phyloP scores from a whole-genome alignment of 2,113 vertebrate species.

The Corythornis madagascariensis region DNA sequence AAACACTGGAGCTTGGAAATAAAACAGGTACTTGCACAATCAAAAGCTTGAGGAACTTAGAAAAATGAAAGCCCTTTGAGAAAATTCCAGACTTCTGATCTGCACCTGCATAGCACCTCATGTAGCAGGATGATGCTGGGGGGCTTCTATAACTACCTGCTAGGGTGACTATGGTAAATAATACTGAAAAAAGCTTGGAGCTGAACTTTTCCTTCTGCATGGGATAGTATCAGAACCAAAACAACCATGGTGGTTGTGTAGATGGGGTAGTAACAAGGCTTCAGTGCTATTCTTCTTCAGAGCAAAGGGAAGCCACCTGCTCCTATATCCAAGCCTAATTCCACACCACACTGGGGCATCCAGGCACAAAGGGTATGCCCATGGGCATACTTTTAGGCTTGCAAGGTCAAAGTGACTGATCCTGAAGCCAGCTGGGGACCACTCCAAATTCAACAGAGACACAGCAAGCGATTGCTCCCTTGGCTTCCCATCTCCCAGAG shows the following conservation, averaged over 20 bases:
- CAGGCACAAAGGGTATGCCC: not conserved
- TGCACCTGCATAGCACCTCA: not conserved
- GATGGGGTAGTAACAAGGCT: not conserved
- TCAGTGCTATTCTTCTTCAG: not conserved
- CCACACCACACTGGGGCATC: not conserved
- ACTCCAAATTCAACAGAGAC: not conserved
- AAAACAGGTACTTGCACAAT: not conserved
- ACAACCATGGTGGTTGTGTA: fast-evolving
- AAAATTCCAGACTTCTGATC: not conserved
- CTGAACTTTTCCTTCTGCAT: not conserved
- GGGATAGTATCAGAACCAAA: not conserved
- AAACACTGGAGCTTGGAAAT: not conserved
- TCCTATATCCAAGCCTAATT: not conserved
- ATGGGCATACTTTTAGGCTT: not conserved
- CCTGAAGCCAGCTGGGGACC: not conserved
- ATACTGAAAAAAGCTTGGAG: not conserved
- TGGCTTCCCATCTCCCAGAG: not conserved
- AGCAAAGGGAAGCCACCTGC: not conserved
- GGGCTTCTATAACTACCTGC: fast-evolving
- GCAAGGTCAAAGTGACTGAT: not conserved
- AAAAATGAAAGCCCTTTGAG: not conserved
- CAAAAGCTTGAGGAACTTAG: not conserved
- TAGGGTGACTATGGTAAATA: not conserved
- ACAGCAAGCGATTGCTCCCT: not conserved
- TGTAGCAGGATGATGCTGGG: not conserved